Percentiles rank a stretch among this genome's conserved stretches.
Conservation (phyloP, 2,888 invertebrate species). For the Escarpia spicata region DNA sequence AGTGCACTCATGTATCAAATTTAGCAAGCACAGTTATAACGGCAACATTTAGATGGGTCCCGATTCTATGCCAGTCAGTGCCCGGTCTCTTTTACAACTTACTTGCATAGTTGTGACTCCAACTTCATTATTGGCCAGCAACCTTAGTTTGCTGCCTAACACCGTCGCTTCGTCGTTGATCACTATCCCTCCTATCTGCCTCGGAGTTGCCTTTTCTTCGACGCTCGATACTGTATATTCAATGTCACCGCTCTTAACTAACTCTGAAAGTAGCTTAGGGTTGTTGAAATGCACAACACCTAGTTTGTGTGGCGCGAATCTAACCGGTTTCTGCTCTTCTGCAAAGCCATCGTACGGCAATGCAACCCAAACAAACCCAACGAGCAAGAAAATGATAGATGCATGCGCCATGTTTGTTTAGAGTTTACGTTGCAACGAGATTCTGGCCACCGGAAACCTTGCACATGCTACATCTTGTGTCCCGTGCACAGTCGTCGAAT, state of each 20-base stretch:
- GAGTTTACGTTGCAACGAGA: neutral
- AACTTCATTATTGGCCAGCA: constrained; percentile 65
- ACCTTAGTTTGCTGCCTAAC: constrained; percentile 59
- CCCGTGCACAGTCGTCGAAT: neutral
- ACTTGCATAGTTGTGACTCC: constrained; percentile 66
- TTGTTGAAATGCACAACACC: constrained; percentile 38
- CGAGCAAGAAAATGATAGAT: neutral
- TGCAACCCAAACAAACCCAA: neutral
- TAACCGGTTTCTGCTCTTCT: neutral
- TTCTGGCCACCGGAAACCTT: neutral
- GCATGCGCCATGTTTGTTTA: constrained; percentile 4
- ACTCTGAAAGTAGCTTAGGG: constrained; percentile 31
- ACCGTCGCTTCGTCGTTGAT: constrained; percentile 57
- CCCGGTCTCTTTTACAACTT: constrained; percentile 23
- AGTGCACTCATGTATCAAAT: too few species aligned
- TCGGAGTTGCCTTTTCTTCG: constrained; percentile 55
- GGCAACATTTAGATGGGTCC: neutral
- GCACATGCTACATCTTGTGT: neutral
- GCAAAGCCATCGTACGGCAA: neutral
- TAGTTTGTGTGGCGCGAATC: neutral
- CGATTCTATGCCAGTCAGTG: neutral
- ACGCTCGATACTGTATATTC: constrained; percentile 43
- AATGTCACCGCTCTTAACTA: constrained; percentile 3
- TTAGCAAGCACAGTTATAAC: neutral
- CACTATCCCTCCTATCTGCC: constrained; percentile 56